Evolutionary conservation across 2,113 vertebrate genomes (phyloP).

Genomic region (Merops nubicus): DNA sequence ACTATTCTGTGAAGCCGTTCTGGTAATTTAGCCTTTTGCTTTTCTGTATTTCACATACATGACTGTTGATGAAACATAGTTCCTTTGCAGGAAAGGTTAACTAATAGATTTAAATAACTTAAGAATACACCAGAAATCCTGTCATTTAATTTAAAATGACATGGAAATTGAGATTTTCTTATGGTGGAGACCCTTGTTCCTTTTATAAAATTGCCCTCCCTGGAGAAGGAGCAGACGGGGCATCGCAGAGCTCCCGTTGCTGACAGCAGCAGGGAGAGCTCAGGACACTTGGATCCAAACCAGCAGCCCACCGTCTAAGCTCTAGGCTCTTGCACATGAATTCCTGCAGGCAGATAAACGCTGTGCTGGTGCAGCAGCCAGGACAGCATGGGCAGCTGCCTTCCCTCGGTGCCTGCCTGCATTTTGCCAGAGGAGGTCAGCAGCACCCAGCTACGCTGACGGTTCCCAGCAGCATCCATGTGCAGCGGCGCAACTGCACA

Average conservation of each 20-base stretch:
- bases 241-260: neutral
- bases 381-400: neutral
- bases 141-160: neutral
- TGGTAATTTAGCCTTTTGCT: neutral
- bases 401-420: neutral
- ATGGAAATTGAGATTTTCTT: neutral
- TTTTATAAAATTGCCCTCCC: neutral
- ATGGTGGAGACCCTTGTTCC: neutral
- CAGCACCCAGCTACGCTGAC: neutral
- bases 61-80: neutral
- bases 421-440: constrained; percentile 34
- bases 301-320: neutral
- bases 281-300: neutral
- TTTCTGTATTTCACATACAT: neutral
- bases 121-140: neutral
- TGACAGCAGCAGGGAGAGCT: neutral
- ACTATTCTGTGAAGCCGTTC: neutral
- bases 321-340: no score
- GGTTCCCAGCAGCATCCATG: accelerated
- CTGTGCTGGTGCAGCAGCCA: accelerated
- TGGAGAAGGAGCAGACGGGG: accelerated
- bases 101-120: neutral
- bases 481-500: accelerated
- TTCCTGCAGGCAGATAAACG: accelerated
- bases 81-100: neutral